These are phyloP conservation scores for Microctonus brassicae DNA, from an alignment of 2,888 invertebrate genomes.

Conservation along the genomic window DNA sequence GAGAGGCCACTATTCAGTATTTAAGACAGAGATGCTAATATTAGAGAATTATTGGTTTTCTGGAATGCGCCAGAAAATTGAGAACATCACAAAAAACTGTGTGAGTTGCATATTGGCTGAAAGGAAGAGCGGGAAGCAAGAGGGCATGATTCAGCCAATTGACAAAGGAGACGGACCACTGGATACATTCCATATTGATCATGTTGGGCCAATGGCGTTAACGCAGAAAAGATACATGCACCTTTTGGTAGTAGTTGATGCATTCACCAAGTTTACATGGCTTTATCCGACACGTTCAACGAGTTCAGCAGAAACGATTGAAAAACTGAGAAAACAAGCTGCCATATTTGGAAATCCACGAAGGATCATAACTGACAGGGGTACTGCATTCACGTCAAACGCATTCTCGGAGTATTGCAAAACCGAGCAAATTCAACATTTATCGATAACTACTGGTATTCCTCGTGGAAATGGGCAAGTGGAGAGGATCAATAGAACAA, in stretches of 20 bases:
- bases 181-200: constrained; percentile 57
- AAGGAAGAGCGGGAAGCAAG: constrained; percentile 50
- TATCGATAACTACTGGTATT: constrained; percentile 54
- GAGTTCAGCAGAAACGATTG: constrained; percentile 43
- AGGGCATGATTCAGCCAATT: constrained; percentile 52
- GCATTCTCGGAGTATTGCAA: constrained; percentile 39
- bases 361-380: constrained; percentile 44
- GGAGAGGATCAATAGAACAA: constrained; percentile 30
- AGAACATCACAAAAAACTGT: constrained; percentile 40
- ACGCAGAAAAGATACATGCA: too few species aligned
- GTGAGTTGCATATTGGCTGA: constrained; percentile 48
- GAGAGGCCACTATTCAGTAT: constrained; percentile 58
- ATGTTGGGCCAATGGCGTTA: constrained; percentile 57
- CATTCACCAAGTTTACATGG: constrained; percentile 56
- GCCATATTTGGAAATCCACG: constrained; percentile 42
- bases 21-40: constrained; percentile 46
- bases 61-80: constrained; percentile 30
- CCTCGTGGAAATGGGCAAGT: constrained; percentile 45
- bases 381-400: constrained; percentile 46
- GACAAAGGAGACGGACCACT: constrained; percentile 52
- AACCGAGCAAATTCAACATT: constrained; percentile 33
- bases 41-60: constrained; percentile 30
- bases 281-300: constrained; percentile 51
- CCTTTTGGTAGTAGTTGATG: constrained; percentile 54
- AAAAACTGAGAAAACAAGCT: constrained; percentile 33